A percentile compares a stretch with the other conserved stretches of the same genome.
These are phyloP conservation scores for Bimastos eiseni DNA, from an alignment of 2,888 invertebrate species.

Conservation along the genomic window DNA sequence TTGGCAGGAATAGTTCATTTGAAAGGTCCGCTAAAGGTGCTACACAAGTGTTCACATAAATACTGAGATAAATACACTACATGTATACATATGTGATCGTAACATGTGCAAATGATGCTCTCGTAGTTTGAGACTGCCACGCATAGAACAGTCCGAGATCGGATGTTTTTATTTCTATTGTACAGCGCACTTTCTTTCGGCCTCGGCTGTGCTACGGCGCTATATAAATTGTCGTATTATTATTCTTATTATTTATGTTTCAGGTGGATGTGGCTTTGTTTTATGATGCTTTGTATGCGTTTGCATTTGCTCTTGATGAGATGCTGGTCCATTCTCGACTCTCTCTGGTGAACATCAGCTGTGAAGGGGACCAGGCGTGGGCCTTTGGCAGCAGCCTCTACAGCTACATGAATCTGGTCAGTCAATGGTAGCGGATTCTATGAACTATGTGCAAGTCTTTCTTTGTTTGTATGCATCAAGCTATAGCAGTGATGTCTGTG, in stretches of 20 bases:
- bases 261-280: conserved; percentile 66
- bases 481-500: no score
- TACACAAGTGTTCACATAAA: background rate
- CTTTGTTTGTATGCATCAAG: no score
- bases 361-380: conserved; percentile 74
- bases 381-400: conserved; percentile 89
- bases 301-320: conserved; percentile 86
- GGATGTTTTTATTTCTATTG: background rate
- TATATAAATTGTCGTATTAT: no score
- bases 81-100: background rate
- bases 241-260: no score
- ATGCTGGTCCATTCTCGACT: conserved; percentile 43
- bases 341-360: conserved; percentile 44
- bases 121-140: background rate
- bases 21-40: background rate
- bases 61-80: background rate
- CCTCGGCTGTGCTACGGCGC: no score
- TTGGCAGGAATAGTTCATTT: background rate
- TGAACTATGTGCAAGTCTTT: background rate
- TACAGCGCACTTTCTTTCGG: no score
- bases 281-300: conserved; percentile 90
- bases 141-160: background rate
- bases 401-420: conserved; percentile 90
- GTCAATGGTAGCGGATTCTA: conserved; percentile 30
- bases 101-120: background rate